phyloP scores from a whole-genome alignment of 2,113 vertebrate species.

The Ancistrus triradiatus region DNA sequence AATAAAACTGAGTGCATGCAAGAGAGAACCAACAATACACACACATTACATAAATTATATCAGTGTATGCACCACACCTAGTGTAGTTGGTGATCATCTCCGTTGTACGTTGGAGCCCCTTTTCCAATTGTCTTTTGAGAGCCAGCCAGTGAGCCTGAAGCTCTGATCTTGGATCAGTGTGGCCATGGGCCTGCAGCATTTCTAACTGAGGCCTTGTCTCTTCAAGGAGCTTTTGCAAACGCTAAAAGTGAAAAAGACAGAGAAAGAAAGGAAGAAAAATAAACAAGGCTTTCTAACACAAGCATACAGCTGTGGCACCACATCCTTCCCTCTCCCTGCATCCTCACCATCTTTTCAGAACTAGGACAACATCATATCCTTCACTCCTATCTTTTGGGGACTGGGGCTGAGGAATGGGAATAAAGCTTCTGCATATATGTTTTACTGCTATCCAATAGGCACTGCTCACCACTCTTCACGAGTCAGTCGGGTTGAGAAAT shows the following conservation, averaged over 20 bases:
- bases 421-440: constrained; percentile 36
- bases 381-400: constrained; percentile 12
- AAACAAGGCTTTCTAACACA: constrained; percentile 21
- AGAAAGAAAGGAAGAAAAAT: not conserved
- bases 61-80: constrained; percentile 72
- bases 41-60: not conserved
- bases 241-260: constrained; percentile 55
- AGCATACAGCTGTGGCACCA: not conserved
- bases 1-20: no score
- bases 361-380: constrained; percentile 26
- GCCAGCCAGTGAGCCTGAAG: constrained; percentile 79
- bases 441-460: constrained; percentile 38
- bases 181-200: constrained; percentile 53
- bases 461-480: constrained; percentile 4
- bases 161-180: constrained; percentile 54
- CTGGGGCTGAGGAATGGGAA: constrained; percentile 21
- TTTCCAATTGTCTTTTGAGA: constrained; percentile 66
- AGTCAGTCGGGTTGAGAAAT: constrained; percentile 42
- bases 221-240: constrained; percentile 71
- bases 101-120: constrained; percentile 71
- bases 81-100: constrained; percentile 63
- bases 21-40: no score
- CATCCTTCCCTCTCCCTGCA: constrained; percentile 4
- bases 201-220: constrained; percentile 70
- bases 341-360: constrained; percentile 21